A percentile compares a stretch with the other conserved stretches of the same genome.
Evolutionary conservation across 2,113 vertebrate genomes (phyloP).

Genomic region (Peromyscus leucopus): DNA sequence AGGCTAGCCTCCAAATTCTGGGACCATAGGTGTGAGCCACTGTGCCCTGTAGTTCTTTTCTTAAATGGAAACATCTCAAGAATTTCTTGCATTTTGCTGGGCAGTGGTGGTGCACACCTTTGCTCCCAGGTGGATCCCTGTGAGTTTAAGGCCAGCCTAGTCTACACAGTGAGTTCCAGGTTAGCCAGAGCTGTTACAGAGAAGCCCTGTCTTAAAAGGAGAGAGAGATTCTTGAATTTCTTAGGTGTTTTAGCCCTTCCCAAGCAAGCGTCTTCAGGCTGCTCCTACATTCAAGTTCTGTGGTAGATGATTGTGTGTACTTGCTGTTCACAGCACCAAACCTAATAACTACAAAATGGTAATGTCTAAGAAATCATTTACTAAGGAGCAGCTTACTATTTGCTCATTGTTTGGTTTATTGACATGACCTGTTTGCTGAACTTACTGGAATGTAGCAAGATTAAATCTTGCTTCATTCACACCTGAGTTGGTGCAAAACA

Average conservation of each 20-base stretch:
- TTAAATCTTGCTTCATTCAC: conserved; percentile 61
- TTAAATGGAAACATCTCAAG: conserved; percentile 3
- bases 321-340: conserved; percentile 50
- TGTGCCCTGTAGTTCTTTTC: neutral
- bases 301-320: neutral
- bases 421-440: conserved; percentile 60
- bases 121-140: neutral
- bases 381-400: conserved; percentile 57
- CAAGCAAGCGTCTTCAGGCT: neutral
- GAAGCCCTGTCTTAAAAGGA: neutral
- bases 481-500: conserved; percentile 53
- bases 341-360: conserved; percentile 64
- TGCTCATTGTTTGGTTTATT: conserved; percentile 60
- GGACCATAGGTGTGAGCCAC: neutral
- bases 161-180: neutral
- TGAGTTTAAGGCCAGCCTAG: too few species aligned
- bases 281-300: neutral
- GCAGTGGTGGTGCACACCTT: neutral
- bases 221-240: neutral
- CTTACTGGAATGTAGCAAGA: conserved; percentile 60
- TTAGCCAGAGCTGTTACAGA: neutral
- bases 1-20: neutral
- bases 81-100: neutral
- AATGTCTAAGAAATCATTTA: conserved; percentile 76
- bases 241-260: neutral